phyloP scores from a whole-genome alignment of 1,140 invertebrate species.

The Pteromalus puparum region DNA sequence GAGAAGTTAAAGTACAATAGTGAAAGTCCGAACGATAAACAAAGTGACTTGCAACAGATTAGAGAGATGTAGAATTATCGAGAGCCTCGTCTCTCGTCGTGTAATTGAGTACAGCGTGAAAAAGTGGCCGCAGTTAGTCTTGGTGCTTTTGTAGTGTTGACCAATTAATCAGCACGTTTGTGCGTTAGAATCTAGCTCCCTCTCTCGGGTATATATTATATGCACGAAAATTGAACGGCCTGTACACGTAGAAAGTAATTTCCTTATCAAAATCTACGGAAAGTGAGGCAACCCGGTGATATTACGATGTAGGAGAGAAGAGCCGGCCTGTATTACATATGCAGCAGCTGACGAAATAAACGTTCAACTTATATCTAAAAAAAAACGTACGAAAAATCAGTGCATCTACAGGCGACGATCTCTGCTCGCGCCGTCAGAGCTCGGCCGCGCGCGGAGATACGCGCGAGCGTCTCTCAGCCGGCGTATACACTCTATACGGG shows the following conservation, averaged over 20 bases:
- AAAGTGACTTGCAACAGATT: constrained; percentile 20
- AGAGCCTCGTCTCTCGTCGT: neutral
- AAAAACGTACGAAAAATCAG: neutral
- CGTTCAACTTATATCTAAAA: neutral
- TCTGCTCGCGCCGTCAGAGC: too few relatives aligned
- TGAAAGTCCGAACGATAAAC: constrained; percentile 12
- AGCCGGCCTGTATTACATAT: neutral
- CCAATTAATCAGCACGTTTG: constrained; percentile 27
- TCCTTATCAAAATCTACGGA: neutral
- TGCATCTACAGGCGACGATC: neutral
- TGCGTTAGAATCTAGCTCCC: too few relatives aligned
- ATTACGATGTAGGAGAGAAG: too few relatives aligned
- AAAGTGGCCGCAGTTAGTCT: neutral
- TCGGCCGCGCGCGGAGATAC: constrained; percentile 2
- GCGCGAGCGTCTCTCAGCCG: neutral
- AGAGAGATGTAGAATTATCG: neutral
- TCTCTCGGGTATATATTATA: too few relatives aligned
- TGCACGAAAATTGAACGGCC: too few relatives aligned
- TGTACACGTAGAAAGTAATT: neutral
- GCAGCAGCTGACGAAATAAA: neutral
- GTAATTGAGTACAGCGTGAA: constrained; percentile 5
- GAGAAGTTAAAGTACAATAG: constrained; percentile 1
- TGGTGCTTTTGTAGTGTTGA: neutral
- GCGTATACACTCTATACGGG: neutral
- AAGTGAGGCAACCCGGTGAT: neutral